Evolutionary conservation across 1,140 invertebrate species (phyloP).

Genomic region (Diorhabda elongata): DNA sequence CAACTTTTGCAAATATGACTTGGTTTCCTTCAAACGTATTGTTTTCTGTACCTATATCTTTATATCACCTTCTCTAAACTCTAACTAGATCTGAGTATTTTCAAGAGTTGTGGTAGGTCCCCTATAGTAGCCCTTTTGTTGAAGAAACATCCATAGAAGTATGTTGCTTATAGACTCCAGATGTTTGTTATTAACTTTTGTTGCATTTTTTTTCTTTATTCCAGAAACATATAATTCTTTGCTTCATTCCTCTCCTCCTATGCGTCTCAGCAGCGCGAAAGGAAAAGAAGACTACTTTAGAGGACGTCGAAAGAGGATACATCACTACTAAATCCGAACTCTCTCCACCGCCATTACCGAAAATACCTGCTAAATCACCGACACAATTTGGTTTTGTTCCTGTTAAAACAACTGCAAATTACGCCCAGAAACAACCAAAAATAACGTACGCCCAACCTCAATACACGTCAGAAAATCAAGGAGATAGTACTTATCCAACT

Average conservation of each 20-base stretch:
- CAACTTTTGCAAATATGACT: too few species aligned
- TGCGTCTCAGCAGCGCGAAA: conserved; percentile 19
- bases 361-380: conserved; percentile 24
- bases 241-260: conserved; percentile 15
- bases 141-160: too few species aligned
- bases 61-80: too few species aligned
- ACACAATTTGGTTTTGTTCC: conserved; percentile 36
- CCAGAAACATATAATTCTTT: conserved; percentile 19
- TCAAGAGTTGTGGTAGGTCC: too few species aligned
- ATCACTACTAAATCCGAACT: conserved; percentile 15
- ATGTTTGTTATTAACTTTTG: too few species aligned
- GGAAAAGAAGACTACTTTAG: conserved; percentile 33
- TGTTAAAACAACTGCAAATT: conserved; percentile 29
- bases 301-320: conserved; percentile 38
- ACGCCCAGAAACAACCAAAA: conserved; percentile 31
- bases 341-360: conserved; percentile 9
- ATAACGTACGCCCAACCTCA: conserved; percentile 21
- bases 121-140: too few species aligned
- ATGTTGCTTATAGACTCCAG: too few species aligned
- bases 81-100: too few species aligned
- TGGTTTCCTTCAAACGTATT: too few species aligned
- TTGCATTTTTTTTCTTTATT: conserved; percentile 9
- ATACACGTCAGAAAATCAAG: not conserved
- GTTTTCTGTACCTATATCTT: too few species aligned
- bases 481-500: not conserved